Percentiles rank a stretch among this genome's conserved stretches.
These are phyloP conservation scores for Coelopa frigida DNA, from an alignment of 1,140 invertebrate species.

Conservation along the genomic window DNA sequence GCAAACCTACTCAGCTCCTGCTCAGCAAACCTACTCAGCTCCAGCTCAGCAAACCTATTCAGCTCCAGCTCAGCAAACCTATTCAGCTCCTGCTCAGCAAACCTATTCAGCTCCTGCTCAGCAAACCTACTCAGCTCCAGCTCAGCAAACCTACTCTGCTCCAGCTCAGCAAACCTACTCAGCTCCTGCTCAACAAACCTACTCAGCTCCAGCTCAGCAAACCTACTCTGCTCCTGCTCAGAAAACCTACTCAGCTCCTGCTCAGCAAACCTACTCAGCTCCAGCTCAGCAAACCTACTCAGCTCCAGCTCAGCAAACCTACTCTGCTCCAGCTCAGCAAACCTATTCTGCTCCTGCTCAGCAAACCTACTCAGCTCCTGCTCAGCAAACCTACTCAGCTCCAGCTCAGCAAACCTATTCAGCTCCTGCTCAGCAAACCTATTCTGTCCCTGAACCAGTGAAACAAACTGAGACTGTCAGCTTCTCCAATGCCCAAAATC, in stretches of 20 bases:
- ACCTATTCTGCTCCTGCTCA: conserved; percentile 14
- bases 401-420: not conserved
- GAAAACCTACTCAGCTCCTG: conserved; percentile 6
- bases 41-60: not conserved
- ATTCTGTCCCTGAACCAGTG: not conserved
- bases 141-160: too few relatives aligned
- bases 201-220: not conserved
- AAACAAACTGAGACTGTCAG: too few relatives aligned
- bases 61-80: not conserved
- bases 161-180: not conserved
- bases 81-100: not conserved
- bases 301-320: not conserved
- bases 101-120: not conserved
- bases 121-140: not conserved
- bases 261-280: not conserved
- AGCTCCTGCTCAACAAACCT: not conserved
- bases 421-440: conserved; percentile 1
- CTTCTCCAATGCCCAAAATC: too few relatives aligned
- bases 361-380: not conserved
- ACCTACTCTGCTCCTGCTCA: not conserved
- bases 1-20: conserved; percentile 16
- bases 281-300: not conserved
- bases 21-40: not conserved
- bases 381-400: not conserved
- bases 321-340: not conserved